These are phyloP conservation scores for Crotalus helleri DNA, from an alignment of 2,113 vertebrate species.

Conservation along the genomic window DNA sequence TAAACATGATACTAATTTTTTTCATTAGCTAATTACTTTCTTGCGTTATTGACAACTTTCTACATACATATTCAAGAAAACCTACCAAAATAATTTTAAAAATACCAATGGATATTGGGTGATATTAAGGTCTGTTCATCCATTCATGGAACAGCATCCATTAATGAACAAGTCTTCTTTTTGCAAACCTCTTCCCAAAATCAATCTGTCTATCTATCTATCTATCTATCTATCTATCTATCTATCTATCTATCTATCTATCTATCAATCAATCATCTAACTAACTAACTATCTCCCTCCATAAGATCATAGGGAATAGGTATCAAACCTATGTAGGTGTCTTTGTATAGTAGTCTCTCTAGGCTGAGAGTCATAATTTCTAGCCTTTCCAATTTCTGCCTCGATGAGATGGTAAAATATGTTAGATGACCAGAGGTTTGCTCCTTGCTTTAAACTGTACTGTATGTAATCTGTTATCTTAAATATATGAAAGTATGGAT, in stretches of 20 bases:
- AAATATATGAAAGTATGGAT: not conserved
- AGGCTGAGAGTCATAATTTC: not conserved
- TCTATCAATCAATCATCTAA: no score
- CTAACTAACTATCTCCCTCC: not conserved
- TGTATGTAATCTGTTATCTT: not conserved
- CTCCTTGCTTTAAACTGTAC: not conserved
- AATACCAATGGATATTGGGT: not conserved
- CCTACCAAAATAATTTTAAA: not conserved
- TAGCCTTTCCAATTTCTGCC: not conserved
- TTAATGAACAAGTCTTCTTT: not conserved
- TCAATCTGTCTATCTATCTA: no score
- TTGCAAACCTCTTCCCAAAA: not conserved
- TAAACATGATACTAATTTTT: not conserved
- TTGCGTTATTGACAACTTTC: not conserved
- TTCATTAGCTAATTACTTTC: not conserved
- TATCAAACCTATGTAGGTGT: not conserved
- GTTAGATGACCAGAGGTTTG: not conserved
- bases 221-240: no score
- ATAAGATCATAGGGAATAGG: not conserved
- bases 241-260: no score
- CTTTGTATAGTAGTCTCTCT: not conserved
- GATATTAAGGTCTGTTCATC: not conserved
- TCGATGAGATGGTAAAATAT: not conserved
- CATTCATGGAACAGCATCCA: not conserved
- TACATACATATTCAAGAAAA: not conserved